Conservation (phyloP, 2,113 vertebrate genomes). For the Physeter macrocephalus region DNA sequence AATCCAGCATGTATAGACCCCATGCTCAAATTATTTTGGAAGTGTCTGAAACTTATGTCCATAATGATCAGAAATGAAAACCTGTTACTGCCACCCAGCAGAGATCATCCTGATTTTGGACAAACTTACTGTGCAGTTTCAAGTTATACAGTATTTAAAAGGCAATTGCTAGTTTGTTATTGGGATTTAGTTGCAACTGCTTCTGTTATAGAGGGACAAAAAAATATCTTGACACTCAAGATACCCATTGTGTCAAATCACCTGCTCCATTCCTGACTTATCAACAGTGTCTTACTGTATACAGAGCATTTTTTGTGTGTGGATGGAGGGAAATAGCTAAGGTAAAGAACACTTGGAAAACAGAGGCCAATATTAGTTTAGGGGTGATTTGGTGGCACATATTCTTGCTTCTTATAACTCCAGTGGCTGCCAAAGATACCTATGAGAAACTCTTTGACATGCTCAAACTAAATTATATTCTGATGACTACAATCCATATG, state of each 20-base stretch:
- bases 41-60: neutral
- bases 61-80: neutral
- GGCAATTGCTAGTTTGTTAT: neutral
- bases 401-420: neutral
- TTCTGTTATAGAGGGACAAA: neutral
- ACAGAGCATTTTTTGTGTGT: neutral
- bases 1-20: neutral
- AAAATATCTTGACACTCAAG: neutral
- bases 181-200: neutral
- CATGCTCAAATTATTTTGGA: neutral
- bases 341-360: neutral
- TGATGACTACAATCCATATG: neutral
- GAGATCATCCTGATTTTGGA: neutral
- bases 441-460: neutral
- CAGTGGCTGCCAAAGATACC: neutral
- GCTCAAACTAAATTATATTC: neutral
- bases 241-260: neutral
- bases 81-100: neutral
- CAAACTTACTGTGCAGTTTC: neutral
- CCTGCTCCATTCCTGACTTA: neutral
- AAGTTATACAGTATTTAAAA: neutral
- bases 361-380: neutral
- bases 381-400: neutral
- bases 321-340: neutral
- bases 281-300: neutral